Conservation (phyloP, 2,797 vertebrate genomes). For the Malurus splendens region DNA sequence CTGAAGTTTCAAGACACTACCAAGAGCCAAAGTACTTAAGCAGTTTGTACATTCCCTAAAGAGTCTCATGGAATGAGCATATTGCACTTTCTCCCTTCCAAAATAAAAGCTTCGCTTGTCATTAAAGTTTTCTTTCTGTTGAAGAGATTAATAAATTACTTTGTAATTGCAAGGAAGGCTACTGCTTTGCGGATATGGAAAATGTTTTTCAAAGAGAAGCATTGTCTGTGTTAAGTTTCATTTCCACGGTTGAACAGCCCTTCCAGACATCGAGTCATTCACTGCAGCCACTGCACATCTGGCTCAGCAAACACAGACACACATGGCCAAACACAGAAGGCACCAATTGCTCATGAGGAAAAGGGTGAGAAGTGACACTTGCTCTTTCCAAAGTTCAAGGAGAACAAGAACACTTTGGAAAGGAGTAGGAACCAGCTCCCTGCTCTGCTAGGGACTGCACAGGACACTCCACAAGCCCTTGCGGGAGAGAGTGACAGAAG, state of each 20-base stretch:
- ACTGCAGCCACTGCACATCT: background rate
- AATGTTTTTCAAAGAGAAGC: background rate
- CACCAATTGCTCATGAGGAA: accelerated
- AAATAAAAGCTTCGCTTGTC: background rate
- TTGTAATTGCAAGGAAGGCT: background rate
- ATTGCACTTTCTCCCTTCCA: background rate
- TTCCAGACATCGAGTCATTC: background rate
- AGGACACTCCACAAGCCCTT: background rate
- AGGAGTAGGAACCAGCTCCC: background rate
- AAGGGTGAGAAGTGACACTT: background rate
- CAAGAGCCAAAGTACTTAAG: background rate
- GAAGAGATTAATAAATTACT: background rate
- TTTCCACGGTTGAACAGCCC: background rate
- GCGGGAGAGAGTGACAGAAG: background rate
- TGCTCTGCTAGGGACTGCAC: background rate
- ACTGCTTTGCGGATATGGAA: background rate
- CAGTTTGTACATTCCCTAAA: background rate
- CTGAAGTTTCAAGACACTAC: background rate
- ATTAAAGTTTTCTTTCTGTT: background rate
- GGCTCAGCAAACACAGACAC: background rate
- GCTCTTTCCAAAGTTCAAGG: background rate
- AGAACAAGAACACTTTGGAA: background rate
- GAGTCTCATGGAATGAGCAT: background rate
- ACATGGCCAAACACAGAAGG: background rate
- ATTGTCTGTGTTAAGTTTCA: background rate